Percentiles rank a stretch among this genome's conserved stretches.
Conservation (phyloP, 2,113 vertebrate genomes). For the Blennius ocellaris region DNA sequence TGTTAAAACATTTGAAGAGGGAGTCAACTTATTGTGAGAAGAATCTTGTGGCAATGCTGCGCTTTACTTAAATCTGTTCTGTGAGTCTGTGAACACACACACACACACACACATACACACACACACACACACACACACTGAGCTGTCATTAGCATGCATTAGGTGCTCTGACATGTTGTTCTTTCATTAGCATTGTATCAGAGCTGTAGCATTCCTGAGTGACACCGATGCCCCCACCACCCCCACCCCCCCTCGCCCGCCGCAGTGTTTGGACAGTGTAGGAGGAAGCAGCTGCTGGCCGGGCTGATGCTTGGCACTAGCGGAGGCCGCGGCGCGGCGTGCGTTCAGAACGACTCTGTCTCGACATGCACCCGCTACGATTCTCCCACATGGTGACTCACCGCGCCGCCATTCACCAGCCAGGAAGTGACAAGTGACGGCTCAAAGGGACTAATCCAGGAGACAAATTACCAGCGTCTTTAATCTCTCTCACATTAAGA, state of each 20-base stretch:
- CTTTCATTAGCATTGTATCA: constrained; percentile 79
- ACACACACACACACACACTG: no score
- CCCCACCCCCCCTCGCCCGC: constrained; percentile 56
- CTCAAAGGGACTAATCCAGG: background rate
- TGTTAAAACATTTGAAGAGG: no score
- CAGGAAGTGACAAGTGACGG: constrained; percentile 46
- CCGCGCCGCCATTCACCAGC: constrained; percentile 31
- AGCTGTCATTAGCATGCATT: no score
- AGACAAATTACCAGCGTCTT: background rate
- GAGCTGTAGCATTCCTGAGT: constrained; percentile 76
- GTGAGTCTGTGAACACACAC: no score
- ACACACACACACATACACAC: no score
- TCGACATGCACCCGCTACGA: constrained; percentile 51
- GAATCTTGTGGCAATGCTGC: no score
- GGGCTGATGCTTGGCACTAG: constrained; percentile 79
- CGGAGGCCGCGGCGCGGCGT: no score
- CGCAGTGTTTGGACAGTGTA: constrained; percentile 87
- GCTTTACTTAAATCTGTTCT: no score
- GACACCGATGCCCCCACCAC: constrained; percentile 74
- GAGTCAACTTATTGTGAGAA: no score
- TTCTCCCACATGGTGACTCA: constrained; percentile 29
- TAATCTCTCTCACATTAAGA: background rate
- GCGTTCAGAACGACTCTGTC: constrained; percentile 48
- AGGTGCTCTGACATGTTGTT: constrained; percentile 82
- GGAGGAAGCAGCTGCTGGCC: constrained; percentile 82